phyloP scores from a whole-genome alignment of 2,113 vertebrate species.

The Podarcis raffonei region DNA sequence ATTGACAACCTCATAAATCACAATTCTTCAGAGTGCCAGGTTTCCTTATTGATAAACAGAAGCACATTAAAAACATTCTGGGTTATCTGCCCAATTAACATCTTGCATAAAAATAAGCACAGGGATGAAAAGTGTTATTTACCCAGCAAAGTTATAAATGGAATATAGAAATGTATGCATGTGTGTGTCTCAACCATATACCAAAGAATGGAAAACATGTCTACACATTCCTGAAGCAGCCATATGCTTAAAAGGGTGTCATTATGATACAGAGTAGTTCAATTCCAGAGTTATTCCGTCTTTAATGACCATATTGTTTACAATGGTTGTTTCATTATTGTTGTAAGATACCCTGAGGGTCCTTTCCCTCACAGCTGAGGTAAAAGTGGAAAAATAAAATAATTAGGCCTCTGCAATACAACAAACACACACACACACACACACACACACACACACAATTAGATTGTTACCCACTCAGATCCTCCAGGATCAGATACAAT shows the following conservation, averaged over 20 bases:
- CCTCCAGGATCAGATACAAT: not conserved
- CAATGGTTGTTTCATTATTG: constrained; percentile 2
- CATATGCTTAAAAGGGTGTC: not conserved
- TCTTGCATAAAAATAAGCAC: not conserved
- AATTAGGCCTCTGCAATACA: not conserved
- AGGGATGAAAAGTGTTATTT: not conserved
- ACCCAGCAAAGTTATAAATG: not conserved
- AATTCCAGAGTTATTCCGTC: not conserved
- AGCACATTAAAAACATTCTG: not conserved
- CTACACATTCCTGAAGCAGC: constrained; percentile 14
- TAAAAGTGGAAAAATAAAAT: not conserved
- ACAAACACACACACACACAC: not conserved
- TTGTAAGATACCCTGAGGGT: not conserved
- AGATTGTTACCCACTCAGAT: not conserved
- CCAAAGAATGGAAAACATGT: constrained; percentile 3
- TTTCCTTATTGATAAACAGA: constrained; percentile 46
- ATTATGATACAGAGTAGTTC: not conserved
- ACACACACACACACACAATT: not conserved
- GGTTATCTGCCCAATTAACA: constrained; percentile 17
- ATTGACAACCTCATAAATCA: constrained; percentile 43
- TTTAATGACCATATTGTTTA: not conserved
- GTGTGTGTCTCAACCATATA: constrained; percentile 1
- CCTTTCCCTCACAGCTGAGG: not conserved
- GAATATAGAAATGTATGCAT: not conserved
- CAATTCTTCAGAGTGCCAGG: constrained; percentile 27